These are phyloP conservation scores for Rhabditoides inermis DNA, from an alignment of 2,888 invertebrate species.

Conservation along the genomic window DNA sequence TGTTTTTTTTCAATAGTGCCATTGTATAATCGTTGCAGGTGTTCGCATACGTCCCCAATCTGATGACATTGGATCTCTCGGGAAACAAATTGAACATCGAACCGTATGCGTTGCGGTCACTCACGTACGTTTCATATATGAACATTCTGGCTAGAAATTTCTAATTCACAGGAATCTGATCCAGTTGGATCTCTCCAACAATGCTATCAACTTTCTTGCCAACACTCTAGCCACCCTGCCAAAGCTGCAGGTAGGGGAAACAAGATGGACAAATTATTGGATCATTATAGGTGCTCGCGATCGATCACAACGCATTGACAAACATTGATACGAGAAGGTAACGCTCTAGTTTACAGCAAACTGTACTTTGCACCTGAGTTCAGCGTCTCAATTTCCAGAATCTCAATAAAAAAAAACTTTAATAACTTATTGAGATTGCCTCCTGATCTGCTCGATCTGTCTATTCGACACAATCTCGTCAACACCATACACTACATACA, in stretches of 20 bases:
- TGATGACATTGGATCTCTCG: slow-evolving; percentile 39
- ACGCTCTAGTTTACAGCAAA: background rate
- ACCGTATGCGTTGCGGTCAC: slow-evolving; percentile 25
- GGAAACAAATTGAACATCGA: slow-evolving; percentile 35
- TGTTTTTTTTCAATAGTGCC: too few relatives aligned
- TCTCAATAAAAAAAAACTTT: background rate
- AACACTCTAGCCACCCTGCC: slow-evolving; percentile 25
- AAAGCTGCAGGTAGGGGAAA: slow-evolving; percentile 18
- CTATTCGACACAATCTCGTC: slow-evolving; percentile 26
- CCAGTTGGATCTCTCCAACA: slow-evolving; percentile 34
- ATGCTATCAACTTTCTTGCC: slow-evolving; percentile 28
- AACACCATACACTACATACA: slow-evolving; percentile 27
- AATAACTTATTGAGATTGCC: slow-evolving; percentile 18
- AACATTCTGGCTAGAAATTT: too few relatives aligned
- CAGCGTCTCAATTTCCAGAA: too few relatives aligned
- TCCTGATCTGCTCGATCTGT: slow-evolving; percentile 29
- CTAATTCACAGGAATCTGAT: slow-evolving; percentile 22
- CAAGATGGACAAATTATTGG: too few relatives aligned
- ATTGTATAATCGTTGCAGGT: slow-evolving; percentile 12
- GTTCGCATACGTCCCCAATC: slow-evolving; percentile 31
- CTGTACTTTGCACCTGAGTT: background rate
- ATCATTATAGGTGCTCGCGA: slow-evolving; percentile 28
- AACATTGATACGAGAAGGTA: slow-evolving; percentile 33
- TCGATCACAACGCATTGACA: slow-evolving; percentile 28
- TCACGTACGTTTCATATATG: slow-evolving; percentile 20